Evolutionary conservation across 2,888 invertebrate species (phyloP).

Genomic region (Folsomia candida): DNA sequence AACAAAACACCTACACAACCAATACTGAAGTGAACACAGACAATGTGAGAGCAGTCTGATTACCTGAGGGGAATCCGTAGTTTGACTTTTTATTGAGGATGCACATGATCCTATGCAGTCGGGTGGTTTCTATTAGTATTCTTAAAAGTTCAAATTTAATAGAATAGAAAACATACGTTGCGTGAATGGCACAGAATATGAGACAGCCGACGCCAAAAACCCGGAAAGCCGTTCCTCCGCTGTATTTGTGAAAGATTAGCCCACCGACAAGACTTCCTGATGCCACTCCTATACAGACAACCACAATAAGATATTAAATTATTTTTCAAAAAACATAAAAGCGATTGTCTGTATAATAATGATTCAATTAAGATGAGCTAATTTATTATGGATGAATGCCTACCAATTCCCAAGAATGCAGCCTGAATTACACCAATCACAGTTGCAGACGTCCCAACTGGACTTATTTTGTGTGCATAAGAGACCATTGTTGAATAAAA

Average conservation of each 20-base stretch:
- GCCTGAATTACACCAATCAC: slow-evolving; percentile 84
- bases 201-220: slow-evolving; percentile 70
- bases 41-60: background rate
- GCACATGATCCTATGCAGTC: too few relatives aligned
- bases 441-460: slow-evolving; percentile 80
- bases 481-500: slow-evolving; percentile 86
- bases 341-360: background rate
- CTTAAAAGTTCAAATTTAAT: too few relatives aligned
- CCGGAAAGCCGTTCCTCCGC: slow-evolving; percentile 68
- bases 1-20: background rate
- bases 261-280: slow-evolving; percentile 78
- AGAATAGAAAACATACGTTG: too few relatives aligned
- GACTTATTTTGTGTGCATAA: slow-evolving; percentile 78
- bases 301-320: background rate
- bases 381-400: slow-evolving; percentile 17
- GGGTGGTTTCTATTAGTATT: too few relatives aligned
- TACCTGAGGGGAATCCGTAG: slow-evolving; percentile 41
- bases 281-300: slow-evolving; percentile 62
- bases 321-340: slow-evolving; percentile 2
- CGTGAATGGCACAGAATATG: slow-evolving; percentile 62
- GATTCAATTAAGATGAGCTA: background rate
- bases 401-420: slow-evolving; percentile 78
- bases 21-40: background rate
- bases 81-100: slow-evolving; percentile 49
- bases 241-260: slow-evolving; percentile 62